A percentile compares a stretch with the other conserved stretches of the same genome.
These are phyloP conservation scores for Solenopsis invicta DNA, from an alignment of 1,140 invertebrate species.

Conservation along the genomic window DNA sequence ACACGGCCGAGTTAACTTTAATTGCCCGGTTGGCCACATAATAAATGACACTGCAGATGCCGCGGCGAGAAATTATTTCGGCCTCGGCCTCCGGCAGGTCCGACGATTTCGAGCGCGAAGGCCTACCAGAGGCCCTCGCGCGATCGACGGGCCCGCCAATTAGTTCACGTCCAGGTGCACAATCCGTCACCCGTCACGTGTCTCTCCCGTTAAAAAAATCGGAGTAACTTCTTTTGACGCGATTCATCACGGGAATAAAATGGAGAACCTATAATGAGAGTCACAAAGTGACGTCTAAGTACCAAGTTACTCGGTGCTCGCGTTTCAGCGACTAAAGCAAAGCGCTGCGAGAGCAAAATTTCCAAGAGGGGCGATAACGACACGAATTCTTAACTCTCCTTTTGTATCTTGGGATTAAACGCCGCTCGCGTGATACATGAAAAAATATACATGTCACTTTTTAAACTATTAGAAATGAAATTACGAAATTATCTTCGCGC, in stretches of 20 bases:
- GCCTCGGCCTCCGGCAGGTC: constrained; percentile 36
- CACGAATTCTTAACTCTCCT: neutral
- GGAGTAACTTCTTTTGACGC: neutral
- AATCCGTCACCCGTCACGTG: constrained; percentile 54
- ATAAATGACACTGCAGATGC: constrained; percentile 78
- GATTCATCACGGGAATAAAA: constrained; percentile 65
- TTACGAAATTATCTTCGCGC: neutral
- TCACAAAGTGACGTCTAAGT: constrained; percentile 16
- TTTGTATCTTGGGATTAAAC: neutral
- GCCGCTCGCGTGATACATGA: neutral
- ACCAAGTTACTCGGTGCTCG: neutral
- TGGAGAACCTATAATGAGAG: constrained; percentile 30
- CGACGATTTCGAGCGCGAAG: constrained; percentile 14
- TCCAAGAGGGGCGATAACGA: neutral
- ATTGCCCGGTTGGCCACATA: constrained; percentile 79
- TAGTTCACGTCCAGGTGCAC: constrained; percentile 63
- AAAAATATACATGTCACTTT: constrained; percentile 12
- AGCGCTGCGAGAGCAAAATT: neutral
- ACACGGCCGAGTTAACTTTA: constrained; percentile 80
- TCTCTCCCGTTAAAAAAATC: constrained; percentile 13
- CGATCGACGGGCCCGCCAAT: constrained; percentile 55
- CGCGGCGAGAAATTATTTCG: constrained; percentile 75
- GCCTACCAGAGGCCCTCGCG: neutral
- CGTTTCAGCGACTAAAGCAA: neutral
- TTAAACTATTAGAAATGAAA: neutral